phyloP scores from a whole-genome alignment of 2,797 vertebrate species.

The Darevskia mixta region DNA sequence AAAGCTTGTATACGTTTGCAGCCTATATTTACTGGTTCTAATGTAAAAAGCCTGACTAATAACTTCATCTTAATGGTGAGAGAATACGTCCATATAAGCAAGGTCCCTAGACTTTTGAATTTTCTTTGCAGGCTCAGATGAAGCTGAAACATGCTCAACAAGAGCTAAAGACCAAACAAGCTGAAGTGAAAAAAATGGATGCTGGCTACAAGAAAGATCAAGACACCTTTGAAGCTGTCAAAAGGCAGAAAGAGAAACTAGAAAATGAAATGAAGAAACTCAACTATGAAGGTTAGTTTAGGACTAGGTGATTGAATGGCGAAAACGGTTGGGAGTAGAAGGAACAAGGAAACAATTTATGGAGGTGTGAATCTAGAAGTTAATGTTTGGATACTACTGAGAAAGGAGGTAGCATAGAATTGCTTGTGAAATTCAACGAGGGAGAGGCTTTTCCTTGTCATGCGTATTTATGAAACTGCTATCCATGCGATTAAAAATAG shows the following conservation, averaged over 20 bases:
- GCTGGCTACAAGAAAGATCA: slow-evolving; percentile 89
- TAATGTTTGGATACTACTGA: neutral
- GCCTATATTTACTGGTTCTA: neutral
- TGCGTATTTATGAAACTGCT: neutral
- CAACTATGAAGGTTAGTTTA: slow-evolving; percentile 88
- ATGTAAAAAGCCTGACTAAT: neutral
- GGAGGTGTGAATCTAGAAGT: neutral
- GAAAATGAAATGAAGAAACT: slow-evolving; percentile 87
- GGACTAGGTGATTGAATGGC: neutral
- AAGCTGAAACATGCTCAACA: slow-evolving; percentile 90
- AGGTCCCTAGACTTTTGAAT: neutral
- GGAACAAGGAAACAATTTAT: neutral
- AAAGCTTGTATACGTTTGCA: no score
- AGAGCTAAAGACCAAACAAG: slow-evolving; percentile 91
- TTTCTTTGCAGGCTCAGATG: slow-evolving; percentile 88
- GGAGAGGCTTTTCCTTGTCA: neutral
- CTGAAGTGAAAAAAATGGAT: slow-evolving; percentile 93
- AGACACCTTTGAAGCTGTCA: slow-evolving; percentile 83
- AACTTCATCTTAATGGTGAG: slow-evolving; percentile 1
- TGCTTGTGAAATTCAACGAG: neutral
- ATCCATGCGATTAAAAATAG: slow-evolving; percentile 22
- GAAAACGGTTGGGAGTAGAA: neutral
- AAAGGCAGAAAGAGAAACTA: slow-evolving; percentile 82
- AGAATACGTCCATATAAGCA: neutral
- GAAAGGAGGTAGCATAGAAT: neutral